A percentile compares a stretch with the other conserved stretches of the same genome.
Evolutionary conservation across 2,113 vertebrate genomes (phyloP).

Genomic region (Saguinus imperator): DNA sequence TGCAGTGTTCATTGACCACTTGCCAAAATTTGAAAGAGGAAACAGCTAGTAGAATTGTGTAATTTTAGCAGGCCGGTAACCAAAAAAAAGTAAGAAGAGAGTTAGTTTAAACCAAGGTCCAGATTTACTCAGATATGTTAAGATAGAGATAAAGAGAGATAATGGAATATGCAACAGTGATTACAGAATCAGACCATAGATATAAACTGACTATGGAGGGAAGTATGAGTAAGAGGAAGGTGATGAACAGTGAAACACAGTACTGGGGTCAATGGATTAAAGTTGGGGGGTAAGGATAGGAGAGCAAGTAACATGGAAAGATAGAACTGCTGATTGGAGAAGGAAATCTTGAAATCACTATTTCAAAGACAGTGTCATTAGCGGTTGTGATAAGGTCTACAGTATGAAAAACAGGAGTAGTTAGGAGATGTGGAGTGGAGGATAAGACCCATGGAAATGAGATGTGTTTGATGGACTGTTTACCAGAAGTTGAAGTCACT

Average conservation of each 20-base stretch:
- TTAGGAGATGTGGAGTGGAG: not conserved
- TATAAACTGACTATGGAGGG: not conserved
- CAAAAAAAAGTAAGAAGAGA: not conserved
- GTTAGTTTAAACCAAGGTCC: not conserved
- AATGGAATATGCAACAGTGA: not conserved
- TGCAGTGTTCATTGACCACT: not conserved
- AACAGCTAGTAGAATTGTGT: not conserved
- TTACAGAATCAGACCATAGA: not conserved
- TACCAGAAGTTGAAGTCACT: not conserved
- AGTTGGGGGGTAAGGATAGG: not conserved
- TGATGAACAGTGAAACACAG: not conserved
- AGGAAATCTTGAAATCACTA: not conserved
- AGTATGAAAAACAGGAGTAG: not conserved
- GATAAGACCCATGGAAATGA: not conserved
- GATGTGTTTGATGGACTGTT: slow-evolving; percentile 16
- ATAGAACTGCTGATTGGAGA: not conserved
- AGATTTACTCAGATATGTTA: not conserved
- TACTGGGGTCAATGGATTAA: not conserved
- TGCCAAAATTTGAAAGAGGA: slow-evolving; percentile 1
- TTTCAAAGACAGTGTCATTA: not conserved
- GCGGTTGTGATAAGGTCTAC: not conserved
- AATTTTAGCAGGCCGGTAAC: not conserved
- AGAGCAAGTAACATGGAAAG: not conserved
- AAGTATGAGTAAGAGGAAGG: not conserved
- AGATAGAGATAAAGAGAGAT: not conserved